These are phyloP conservation scores for Leucopternis melanops DNA, from an alignment of 2,113 vertebrate genomes.

Conservation along the genomic window DNA sequence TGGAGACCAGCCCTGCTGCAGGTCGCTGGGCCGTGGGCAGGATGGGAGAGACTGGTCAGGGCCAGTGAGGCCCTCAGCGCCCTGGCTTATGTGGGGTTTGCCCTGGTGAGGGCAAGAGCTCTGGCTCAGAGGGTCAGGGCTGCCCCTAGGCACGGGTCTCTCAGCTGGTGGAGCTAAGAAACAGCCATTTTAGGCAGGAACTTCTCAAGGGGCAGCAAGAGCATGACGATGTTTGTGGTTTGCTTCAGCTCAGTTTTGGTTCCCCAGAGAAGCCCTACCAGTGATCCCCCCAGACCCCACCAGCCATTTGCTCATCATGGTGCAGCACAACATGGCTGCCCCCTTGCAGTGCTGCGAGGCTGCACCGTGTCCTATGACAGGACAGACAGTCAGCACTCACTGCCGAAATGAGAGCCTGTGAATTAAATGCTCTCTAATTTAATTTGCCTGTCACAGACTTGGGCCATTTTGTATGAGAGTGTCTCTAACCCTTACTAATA, in stretches of 20 bases:
- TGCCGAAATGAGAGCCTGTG: not conserved
- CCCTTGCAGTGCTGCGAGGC: fast-evolving
- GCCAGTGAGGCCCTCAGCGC: not conserved
- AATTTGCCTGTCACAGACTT: not conserved
- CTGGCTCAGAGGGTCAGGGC: fast-evolving
- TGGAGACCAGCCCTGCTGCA: not conserved
- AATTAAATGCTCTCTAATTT: not conserved
- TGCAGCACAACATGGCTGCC: fast-evolving
- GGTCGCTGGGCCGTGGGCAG: fast-evolving
- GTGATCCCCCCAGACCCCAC: not conserved
- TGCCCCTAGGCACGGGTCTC: not conserved
- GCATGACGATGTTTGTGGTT: not conserved
- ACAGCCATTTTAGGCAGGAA: not conserved
- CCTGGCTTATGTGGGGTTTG: not conserved
- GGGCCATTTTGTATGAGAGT: not conserved
- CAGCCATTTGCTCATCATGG: not conserved
- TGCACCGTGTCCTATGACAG: not conserved
- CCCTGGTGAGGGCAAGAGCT: not conserved
- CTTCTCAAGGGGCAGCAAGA: not conserved
- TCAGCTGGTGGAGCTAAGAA: not conserved
- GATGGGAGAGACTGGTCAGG: not conserved
- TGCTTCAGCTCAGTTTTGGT: not conserved
- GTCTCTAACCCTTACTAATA: not conserved
- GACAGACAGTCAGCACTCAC: not conserved
- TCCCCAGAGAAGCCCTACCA: no score